These are phyloP conservation scores for Zaprionus ghesquierei DNA, from an alignment of 1,140 invertebrate species.

Conservation along the genomic window DNA sequence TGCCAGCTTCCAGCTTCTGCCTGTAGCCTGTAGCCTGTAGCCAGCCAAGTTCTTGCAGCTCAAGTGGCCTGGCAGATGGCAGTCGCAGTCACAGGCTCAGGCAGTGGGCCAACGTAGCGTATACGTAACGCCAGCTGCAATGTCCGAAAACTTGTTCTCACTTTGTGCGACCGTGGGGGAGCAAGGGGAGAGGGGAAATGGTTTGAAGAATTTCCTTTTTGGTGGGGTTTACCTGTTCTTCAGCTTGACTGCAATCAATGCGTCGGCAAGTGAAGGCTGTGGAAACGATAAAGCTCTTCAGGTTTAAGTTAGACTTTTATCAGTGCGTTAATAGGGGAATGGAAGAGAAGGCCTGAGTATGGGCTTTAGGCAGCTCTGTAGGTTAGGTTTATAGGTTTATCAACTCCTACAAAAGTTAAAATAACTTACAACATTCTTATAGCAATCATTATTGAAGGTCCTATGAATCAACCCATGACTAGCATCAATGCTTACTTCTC, in stretches of 20 bases:
- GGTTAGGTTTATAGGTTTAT: too few species aligned
- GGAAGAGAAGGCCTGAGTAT: not conserved
- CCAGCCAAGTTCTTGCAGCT: constrained; percentile 40
- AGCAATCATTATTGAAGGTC: too few species aligned
- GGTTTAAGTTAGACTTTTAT: not conserved
- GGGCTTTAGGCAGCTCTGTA: not conserved
- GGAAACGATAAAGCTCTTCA: not conserved
- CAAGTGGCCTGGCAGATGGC: not conserved
- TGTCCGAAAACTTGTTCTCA: not conserved
- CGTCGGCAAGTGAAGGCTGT: not conserved
- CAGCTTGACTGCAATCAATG: not conserved
- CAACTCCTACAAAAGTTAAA: too few species aligned
- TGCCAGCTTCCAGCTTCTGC: constrained; percentile 26
- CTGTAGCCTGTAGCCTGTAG: constrained; percentile 31
- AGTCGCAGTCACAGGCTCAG: not conserved
- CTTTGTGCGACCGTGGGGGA: not conserved
- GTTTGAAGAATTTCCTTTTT: not conserved
- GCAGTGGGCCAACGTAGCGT: constrained; percentile 25
- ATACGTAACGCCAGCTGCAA: constrained; percentile 25
- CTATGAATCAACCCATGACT: too few species aligned
- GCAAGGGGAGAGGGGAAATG: not conserved
- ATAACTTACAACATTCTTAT: too few species aligned
- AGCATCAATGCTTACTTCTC: too few species aligned
- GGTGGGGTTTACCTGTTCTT: not conserved
- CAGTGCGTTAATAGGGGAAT: not conserved